Evolutionary conservation across 2,888 invertebrate genomes (phyloP), one percentile per base, ranked within the genome.

Genomic region (Halictus quadricinctus): DNA sequence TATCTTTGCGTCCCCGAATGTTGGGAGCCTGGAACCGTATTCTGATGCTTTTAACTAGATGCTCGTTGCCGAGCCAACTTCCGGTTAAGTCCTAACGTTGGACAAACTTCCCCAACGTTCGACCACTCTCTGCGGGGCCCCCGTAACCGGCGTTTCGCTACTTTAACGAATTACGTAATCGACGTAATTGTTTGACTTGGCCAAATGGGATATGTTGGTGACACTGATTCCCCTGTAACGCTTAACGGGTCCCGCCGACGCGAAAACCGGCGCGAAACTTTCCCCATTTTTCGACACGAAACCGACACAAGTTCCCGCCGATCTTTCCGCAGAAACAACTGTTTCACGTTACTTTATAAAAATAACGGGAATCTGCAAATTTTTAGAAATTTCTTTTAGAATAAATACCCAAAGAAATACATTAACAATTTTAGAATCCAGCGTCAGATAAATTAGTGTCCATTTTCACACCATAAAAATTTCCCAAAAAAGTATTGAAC

Each of bases 1-100:
- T 66, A 80, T 81, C 89, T 90, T 90, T 89, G 81, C 86, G 84
- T 75, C 64, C 69, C 72, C 54, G 72, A 76, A 74, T 60, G 79
- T 76, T 86, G 73, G 73, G 29, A 73, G 48, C 77, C 66, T 25
- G 77, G 36, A 86, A 88, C 82, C 83, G 81, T 88, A 86, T 89
- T 84, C 88, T 83, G 77, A 77, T 83, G 84, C 79, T 79, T 81
- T 72, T 81, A 60, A 76, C 69, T 72, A 73, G 80, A 73, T 80
- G 66, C 69, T 86, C 72, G 81, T 89, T 84, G 81, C 72, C 74
- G 48, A 72, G 84, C 72, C 75, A 79, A 76, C 76, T 82, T 70
- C 43, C 70, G 41, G 6, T n/a, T 13, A 70, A 70, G 70, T 70
- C 70, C 70, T 43, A 70, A 70, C 41, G 72, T 43, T 69, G 60